A percentile compares a stretch with the other conserved stretches of the same genome.
These are phyloP conservation scores for Hydra vulgaris DNA, from an alignment of 30 jellyfish, hydroid and myxozoan species.

Conservation along the genomic window DNA sequence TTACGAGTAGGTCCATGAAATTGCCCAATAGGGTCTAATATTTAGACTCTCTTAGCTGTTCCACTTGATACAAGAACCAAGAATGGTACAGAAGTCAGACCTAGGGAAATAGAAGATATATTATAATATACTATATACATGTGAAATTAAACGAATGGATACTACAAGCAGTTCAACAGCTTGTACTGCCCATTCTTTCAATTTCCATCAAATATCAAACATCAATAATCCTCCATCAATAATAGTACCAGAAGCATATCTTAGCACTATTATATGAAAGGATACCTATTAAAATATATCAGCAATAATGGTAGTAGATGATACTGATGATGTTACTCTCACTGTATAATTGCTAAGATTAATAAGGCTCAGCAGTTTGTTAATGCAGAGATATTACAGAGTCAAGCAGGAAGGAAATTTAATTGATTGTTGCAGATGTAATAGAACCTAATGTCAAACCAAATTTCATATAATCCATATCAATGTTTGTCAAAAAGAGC, in stretches of 20 bases:
- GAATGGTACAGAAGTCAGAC: background rate
- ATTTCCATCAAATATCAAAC: background rate
- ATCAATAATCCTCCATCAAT: background rate
- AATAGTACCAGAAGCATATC: background rate
- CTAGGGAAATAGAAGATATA: background rate
- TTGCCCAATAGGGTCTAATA: background rate
- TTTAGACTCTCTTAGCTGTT: background rate
- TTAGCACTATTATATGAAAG: background rate
- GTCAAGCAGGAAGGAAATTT: background rate
- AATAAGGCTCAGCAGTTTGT: background rate
- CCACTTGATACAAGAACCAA: background rate
- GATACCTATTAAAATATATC: background rate
- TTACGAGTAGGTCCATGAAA: background rate
- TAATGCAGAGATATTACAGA: background rate
- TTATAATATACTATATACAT: too few relatives aligned
- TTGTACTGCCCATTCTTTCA: too few relatives aligned
- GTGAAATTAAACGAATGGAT: background rate
- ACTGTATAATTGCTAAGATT: background rate
- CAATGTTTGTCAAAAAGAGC: background rate
- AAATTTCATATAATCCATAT: background rate
- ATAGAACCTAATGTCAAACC: background rate
- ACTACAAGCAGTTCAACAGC: background rate
- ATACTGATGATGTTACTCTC: background rate
- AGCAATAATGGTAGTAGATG: background rate
- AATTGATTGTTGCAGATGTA: background rate